phyloP scores from a whole-genome alignment of 2,113 vertebrate species.

The Delphinapterus leucas region DNA sequence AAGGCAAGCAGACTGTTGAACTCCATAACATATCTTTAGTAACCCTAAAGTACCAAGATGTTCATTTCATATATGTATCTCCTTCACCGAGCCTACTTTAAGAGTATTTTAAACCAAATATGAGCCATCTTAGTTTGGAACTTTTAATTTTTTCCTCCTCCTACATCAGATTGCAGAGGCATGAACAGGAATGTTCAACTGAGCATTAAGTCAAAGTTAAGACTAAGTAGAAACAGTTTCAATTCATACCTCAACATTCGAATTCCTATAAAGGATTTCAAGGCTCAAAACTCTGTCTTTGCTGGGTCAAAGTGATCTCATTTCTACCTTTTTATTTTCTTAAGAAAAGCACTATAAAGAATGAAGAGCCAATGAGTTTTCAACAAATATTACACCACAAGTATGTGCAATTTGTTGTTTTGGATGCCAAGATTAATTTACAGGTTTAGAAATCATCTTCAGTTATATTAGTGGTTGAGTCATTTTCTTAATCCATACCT shows the following conservation, averaged over 20 bases:
- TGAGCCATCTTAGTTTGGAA: background rate
- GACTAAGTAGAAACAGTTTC: conserved; percentile 25
- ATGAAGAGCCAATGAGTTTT: background rate
- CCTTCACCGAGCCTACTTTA: background rate
- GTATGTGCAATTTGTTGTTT: background rate
- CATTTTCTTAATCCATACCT: background rate
- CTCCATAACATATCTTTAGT: background rate
- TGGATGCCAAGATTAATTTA: background rate
- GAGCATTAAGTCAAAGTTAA: background rate
- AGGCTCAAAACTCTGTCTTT: conserved; percentile 15
- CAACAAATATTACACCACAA: background rate
- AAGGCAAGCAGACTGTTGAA: background rate
- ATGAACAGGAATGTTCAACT: background rate
- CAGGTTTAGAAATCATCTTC: conserved; percentile 12
- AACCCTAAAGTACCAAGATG: conserved; percentile 5
- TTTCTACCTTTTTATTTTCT: background rate
- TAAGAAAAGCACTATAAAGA: conserved; percentile 11
- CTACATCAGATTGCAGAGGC: background rate
- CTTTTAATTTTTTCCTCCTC: background rate
- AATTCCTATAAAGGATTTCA: conserved; percentile 25
- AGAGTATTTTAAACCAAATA: conserved; percentile 5
- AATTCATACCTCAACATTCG: conserved; percentile 35
- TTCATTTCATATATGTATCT: background rate
- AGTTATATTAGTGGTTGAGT: background rate
- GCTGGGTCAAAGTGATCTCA: conserved; percentile 25